Evolutionary conservation across 2,797 vertebrate genomes (phyloP).

Genomic region (Onychomys arenicola): DNA sequence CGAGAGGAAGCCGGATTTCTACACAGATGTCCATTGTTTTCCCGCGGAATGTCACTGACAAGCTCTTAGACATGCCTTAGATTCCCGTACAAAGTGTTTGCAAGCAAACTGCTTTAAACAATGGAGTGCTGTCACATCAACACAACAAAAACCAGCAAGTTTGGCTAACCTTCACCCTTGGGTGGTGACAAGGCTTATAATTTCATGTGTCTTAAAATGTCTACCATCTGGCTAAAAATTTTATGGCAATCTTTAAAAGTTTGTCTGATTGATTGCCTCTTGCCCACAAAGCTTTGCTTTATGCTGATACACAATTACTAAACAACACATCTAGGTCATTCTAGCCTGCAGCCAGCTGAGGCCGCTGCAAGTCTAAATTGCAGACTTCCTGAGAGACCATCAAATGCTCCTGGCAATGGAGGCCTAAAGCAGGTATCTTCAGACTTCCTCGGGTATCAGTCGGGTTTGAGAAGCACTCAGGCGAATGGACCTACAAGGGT

Average conservation of each 20-base stretch:
- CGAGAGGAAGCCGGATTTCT: constrained; percentile 81
- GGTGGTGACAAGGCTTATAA: constrained; percentile 79
- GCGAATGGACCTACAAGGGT: background rate
- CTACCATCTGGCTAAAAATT: constrained; percentile 69
- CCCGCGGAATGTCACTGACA: constrained; percentile 88
- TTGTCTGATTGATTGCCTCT: background rate
- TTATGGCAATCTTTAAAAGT: constrained; percentile 52
- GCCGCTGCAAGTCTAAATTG: background rate
- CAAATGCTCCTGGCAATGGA: background rate
- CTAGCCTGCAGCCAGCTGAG: background rate
- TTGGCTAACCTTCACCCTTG: constrained; percentile 88
- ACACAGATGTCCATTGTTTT: constrained; percentile 87
- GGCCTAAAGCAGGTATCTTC: background rate
- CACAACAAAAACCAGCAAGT: constrained; percentile 86
- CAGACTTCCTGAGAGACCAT: background rate
- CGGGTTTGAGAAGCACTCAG: background rate
- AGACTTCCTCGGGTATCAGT: background rate
- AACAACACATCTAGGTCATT: background rate
- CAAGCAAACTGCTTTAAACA: constrained; percentile 89
- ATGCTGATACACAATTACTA: background rate
- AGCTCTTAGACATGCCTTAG: constrained; percentile 89
- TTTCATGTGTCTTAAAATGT: constrained; percentile 75
- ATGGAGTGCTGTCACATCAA: constrained; percentile 87
- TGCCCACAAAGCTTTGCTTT: background rate
- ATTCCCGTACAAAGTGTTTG: constrained; percentile 89